These are phyloP conservation scores for Orgyia antiqua DNA, from an alignment of 2,888 invertebrate genomes.

Conservation along the genomic window DNA sequence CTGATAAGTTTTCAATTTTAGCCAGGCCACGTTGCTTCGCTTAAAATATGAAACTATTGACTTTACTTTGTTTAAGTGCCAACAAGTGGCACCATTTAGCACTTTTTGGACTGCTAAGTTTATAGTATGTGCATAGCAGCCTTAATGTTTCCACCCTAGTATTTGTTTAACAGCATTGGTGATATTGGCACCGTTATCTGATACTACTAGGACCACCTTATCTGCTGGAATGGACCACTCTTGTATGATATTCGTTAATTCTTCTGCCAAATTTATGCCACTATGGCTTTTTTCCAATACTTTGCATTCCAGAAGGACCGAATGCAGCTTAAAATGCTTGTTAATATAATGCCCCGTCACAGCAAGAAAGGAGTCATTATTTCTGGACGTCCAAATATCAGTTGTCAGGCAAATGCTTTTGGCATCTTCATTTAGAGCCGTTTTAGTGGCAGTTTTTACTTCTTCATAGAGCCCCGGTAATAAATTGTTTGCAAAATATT, in stretches of 20 bases:
- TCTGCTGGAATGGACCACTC: background rate
- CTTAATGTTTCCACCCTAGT: slow-evolving; percentile 17
- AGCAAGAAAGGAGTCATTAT: slow-evolving; percentile 2
- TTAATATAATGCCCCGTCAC: background rate
- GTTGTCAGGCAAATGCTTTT: background rate
- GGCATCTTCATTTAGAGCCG: background rate
- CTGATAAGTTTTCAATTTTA: slow-evolving; percentile 13
- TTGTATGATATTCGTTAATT: background rate
- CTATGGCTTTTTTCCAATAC: background rate
- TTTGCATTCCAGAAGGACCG: background rate
- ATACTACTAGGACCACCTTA: background rate
- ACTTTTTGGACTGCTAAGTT: slow-evolving; percentile 8
- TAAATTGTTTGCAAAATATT: slow-evolving; percentile 20
- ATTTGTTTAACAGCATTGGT: background rate
- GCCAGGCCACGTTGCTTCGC: slow-evolving; percentile 14
- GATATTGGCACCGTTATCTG: background rate
- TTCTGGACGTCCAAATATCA: background rate
- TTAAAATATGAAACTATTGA: slow-evolving; percentile 16
- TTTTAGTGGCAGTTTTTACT: background rate
- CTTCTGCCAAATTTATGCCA: background rate
- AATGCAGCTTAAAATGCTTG: background rate
- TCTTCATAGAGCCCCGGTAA: slow-evolving; percentile 8
- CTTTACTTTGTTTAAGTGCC: slow-evolving; percentile 12
- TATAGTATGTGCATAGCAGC: slow-evolving; percentile 17
- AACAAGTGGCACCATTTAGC: background rate